Base-by-base conservation (phyloP, 2,888 invertebrate species). In the Diploptera punctata region DNA sequence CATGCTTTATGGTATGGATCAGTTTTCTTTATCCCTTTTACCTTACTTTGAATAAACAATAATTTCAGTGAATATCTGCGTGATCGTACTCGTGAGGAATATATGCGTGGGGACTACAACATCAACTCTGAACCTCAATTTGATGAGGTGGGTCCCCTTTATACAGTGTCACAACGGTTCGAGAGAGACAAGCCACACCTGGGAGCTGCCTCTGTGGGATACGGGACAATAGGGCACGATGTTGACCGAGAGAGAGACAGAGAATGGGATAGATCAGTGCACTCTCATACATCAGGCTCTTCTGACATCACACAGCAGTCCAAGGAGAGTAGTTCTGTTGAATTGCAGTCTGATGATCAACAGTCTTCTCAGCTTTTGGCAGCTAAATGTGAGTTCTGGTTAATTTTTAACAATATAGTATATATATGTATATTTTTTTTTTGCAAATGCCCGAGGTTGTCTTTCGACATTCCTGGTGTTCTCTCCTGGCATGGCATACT, bases 111-210 rank as follows among this genome's bases (percentile, higher is more conserved):
- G 10, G 77, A 77, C 49, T 77, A 77, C 68, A 77, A 76, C 70
- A 73, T 76, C 26, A 76, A 75, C 65, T 74, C 86, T 71, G 86
- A 85, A 70, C 77, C 86, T 0, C 86, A 86, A 75, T 85, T 85
- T 0, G 86, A 86, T 74, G 86, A 86, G 62, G 86, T 85, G 62
- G 86, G 86, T 0, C 86, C 86, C 75, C 77, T 89, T 21, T 89
- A 89, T 77, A 88, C 88, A 0, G 88, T 89, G 10, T 88, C 88
- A 0, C 89, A 89, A 79, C 81, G 89, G 29, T 80, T 89, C 49
- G 77, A 76, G 26, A 68, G 74, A 16, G 74, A 74, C 44, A 75
- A 75, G 54, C 57, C 71, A 16, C 73, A 73, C 26, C 47, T 67
- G 21, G 65, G 67, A 47, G 47, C 70, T 2, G 54, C 62, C 13